Evolutionary conservation across 2,113 vertebrate species (phyloP), one percentile per base, ranked within the genome.

Genomic region (Cettia cetti): DNA sequence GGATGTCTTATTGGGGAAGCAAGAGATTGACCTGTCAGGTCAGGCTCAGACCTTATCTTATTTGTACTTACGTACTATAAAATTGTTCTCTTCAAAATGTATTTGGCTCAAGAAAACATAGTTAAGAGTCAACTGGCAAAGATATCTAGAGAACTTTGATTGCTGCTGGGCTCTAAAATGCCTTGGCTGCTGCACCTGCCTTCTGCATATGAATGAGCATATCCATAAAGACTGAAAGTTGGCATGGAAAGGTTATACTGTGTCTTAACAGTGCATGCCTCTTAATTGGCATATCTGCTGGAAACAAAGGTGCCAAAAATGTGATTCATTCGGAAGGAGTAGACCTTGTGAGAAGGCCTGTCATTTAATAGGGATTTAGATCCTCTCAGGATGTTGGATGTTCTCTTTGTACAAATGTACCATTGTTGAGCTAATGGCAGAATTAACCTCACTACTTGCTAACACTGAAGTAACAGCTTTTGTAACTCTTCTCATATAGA

Each of bases 251-350:
- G 89, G 90, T 96, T 94, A 74, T 53, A 11, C 71, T 81, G 1
- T 72, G 83, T 66, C 45, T 81, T 92, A 50, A 50, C 31, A 53
- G 69, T 86, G 76, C 52, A 78, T 53, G 63, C 68, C 40, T 89
- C 88, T 84, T 96, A 96, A 92, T 84, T 95, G 93, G 88, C 88
- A 89, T 72, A 93, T 96, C 94, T 96, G 88, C 92, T 94, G 64
- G 72, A 86, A 95, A 83, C 52, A 82, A 90, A 96, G 57, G 72
- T 94, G 93, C 92, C 93, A 96, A 89, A 90, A 96, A 78, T 45
- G 23, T 84, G 92, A 86, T 89, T 94, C 56, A 79, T 57, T 93
- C 1, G 0, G 53, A 93, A 90, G 74, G 49, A 89, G 77, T 37
- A 94, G 82, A 78, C 77, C 69, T 79, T 64, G 49, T 84, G 90